These are phyloP conservation scores for Luidia sarsii DNA, from an alignment of 53 echinoderm and acorn worm species.

Conservation along the genomic window DNA sequence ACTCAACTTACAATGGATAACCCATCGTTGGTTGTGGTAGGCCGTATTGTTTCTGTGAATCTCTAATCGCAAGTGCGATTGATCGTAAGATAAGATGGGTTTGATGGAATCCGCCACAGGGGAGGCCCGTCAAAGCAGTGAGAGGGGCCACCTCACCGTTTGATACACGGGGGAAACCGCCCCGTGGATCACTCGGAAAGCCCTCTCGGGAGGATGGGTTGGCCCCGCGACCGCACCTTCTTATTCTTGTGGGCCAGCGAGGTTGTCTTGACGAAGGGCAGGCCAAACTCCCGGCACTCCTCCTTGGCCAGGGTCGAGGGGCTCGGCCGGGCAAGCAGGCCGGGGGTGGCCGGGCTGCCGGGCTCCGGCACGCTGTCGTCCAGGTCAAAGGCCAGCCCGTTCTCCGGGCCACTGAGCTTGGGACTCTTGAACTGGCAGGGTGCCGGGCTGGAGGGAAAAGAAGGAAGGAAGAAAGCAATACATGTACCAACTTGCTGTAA, in stretches of 20 bases:
- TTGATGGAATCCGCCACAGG: no score
- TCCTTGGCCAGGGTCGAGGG: constrained; percentile 65
- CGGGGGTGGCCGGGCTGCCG: constrained; percentile 75
- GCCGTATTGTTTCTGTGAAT: no score
- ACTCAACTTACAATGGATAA: no score
- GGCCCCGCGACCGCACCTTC: constrained; percentile 50
- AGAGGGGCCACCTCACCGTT: no score
- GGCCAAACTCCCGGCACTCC: constrained; percentile 83
- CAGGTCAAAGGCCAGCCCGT: constrained; percentile 35
- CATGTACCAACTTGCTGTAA: no score
- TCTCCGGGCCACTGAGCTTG: constrained; percentile 54
- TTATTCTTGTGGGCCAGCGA: constrained; percentile 70
- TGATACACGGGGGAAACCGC: no score
- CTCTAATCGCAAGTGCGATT: no score
- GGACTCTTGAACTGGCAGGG: constrained; percentile 60
- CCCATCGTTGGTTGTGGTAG: no score
- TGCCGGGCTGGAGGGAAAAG: constrained; percentile 40
- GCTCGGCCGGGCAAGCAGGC: constrained; percentile 57
- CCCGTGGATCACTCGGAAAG: constrained; percentile 1
- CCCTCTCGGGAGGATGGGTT: background rate
- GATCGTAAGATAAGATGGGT: no score
- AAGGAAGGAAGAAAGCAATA: no score
- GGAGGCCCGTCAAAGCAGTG: no score
- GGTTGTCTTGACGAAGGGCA: constrained; percentile 91
- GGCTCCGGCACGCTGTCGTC: constrained; percentile 57